A percentile compares a stretch with the other conserved stretches of the same genome.
Evolutionary conservation across 2,888 invertebrate species (phyloP).

Genomic region (Drosophila eohydei): DNA sequence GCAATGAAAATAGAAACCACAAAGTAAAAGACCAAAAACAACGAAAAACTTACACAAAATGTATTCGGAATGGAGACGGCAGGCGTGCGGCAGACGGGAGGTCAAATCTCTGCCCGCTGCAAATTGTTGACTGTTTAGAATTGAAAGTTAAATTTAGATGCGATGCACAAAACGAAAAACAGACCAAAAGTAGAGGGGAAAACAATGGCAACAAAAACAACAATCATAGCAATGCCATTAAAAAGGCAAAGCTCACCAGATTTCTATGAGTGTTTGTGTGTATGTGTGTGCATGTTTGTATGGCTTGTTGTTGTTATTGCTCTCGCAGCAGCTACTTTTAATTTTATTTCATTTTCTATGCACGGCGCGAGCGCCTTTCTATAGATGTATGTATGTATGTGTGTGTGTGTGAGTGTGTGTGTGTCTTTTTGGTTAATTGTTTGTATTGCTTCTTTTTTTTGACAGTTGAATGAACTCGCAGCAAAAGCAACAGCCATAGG

Average conservation of each 20-base stretch:
- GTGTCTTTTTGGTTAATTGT: slow-evolving; percentile 26
- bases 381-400: slow-evolving; percentile 12
- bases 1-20: slow-evolving; percentile 53
- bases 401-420: slow-evolving; percentile 11
- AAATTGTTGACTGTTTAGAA: slow-evolving; percentile 73
- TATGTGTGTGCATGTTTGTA: neutral
- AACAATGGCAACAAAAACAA: slow-evolving; percentile 32
- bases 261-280: slow-evolving; percentile 9
- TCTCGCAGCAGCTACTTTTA: slow-evolving; percentile 38
- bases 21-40: slow-evolving; percentile 44
- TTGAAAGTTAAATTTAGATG: slow-evolving; percentile 73
- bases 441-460: slow-evolving; percentile 60
- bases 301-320: slow-evolving; percentile 25
- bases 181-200: slow-evolving; percentile 31
- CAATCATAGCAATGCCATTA: slow-evolving; percentile 34
- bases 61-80: slow-evolving; percentile 10
- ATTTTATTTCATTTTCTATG: slow-evolving; percentile 53
- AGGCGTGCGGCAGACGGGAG: neutral
- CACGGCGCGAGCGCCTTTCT: slow-evolving; percentile 38
- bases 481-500: slow-evolving; percentile 24
- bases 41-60: slow-evolving; percentile 52
- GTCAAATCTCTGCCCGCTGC: slow-evolving; percentile 55
- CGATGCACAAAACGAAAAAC: slow-evolving; percentile 27
- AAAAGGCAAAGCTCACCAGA: slow-evolving; percentile 41
- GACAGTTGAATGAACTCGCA: slow-evolving; percentile 83